Base-by-base conservation (phyloP, 2,888 invertebrate genomes). In the Drosophila atroscutellata region DNA sequence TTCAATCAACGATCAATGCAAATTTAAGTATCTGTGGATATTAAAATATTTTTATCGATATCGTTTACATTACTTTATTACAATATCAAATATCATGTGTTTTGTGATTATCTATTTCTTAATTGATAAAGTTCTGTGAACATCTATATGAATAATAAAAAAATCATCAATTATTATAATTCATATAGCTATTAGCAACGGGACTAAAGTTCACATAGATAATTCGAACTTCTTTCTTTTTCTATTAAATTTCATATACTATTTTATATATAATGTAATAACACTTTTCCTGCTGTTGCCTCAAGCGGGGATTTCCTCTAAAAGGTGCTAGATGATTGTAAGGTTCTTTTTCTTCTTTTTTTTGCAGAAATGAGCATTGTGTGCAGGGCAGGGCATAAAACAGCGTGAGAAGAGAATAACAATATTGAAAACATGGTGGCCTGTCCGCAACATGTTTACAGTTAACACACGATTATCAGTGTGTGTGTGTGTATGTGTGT, bases 391-490 rank as follows among this genome's bases (percentile, higher is more conserved):
- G 11, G 30, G 34, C 20, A 55, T 32, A 26, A 32, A 57, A 60
- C 36, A 13, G 30, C 24, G 18, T 45, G 50, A 61, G 42, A 58
- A 71, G 42, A 56, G 32, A 57, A 51, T 20, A 34, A 55, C 7
- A 45, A 59, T 39, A 30, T 26, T 34, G 26, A 47, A 58, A 65
- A 50, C 49, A 54, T 39, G 30, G 47, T 62, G 37, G n/a, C 50
- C 30, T 26, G 63, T 20, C 28, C 42, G 34, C n/a, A 54, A 34
- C 26, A 15, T 37, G 47, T 34, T 75, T 47, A 68, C 54, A 76
- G 42, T 79, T 77, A 73, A 51, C 74, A 32, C 24, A 24, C 32
- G 26, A 39, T 20, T 66, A 37, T 45, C 15, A 59, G 24, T 49
- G 26, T n/a, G 34, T 36, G 39, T 42, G 39, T 45, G 13, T 26